Evolutionary conservation across 2,113 vertebrate species (phyloP).

Genomic region (Egretta garzetta): DNA sequence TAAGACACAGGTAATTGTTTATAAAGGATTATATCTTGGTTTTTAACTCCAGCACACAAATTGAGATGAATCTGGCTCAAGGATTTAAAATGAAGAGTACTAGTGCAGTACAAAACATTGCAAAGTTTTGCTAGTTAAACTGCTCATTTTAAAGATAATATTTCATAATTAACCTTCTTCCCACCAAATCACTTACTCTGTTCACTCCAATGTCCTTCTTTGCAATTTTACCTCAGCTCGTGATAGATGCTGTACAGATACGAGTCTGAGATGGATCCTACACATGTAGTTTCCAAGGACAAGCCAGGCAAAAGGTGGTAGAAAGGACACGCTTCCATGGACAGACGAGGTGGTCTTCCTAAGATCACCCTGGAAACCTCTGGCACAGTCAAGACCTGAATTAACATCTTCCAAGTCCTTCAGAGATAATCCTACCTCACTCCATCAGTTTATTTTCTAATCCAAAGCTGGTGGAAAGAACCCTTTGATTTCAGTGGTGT

Average conservation of each 20-base stretch:
- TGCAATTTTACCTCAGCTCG: background rate
- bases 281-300: background rate
- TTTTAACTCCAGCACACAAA: background rate
- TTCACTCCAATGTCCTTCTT: background rate
- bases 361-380: background rate
- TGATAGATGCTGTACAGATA: background rate
- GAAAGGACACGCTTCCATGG: background rate
- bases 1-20: background rate
- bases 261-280: background rate
- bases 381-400: background rate
- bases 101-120: background rate
- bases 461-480: background rate
- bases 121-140: background rate
- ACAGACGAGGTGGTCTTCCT: background rate
- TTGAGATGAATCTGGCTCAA: background rate
- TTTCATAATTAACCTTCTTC: background rate
- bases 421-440: background rate
- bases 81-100: background rate
- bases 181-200: background rate
- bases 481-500: background rate
- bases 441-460: background rate
- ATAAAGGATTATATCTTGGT: background rate
- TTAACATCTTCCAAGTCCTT: background rate
- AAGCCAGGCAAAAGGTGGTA: background rate
- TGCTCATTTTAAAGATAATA: background rate